Base-by-base conservation (phyloP, 2,113 vertebrate genomes). In the Apistogramma diplotaenia region DNA sequence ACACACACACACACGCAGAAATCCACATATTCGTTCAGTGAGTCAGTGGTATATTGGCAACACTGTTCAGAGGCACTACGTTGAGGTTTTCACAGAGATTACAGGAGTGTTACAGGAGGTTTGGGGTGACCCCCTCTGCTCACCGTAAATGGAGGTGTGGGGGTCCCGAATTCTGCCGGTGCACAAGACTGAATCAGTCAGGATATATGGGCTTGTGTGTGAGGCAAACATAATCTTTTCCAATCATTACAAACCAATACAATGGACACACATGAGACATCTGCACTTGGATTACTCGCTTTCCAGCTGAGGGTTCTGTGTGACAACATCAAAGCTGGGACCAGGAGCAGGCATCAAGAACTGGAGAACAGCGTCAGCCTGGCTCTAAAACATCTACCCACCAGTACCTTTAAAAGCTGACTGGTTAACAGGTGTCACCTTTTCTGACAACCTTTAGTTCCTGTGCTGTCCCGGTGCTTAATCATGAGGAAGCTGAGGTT, bases 31-130 rank as follows among this genome's bases (percentile, higher is more conserved):
- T 76, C 84, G 77, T 78, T 78, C 53, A 74, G 62, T 81, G 75
- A 78, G 83, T 87, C 79, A 80, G 84, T 85, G 87, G 82, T 73
- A 51, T 80, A 74, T 92, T 90, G 86, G 88, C 85, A 90, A 85
- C 85, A 23, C 85, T 84, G 82, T 90, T 85, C 74, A 89, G 91
- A 93, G 92, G 91, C 92, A 91, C 89, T 87, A 86, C 87, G 85
- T 81, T 91, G 87, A 88, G 88, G 89, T 82, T 85, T 88, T 88
- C 70, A 83, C 77, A 78, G 59, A 81, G 79, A 72, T 37, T 67
- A 82, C 18, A 72, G 60, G 61, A 72, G 67, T 27, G 25, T 60
- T 75, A 35, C 74, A 65, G 87, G 84, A 83, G 8, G 40, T 82
- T 15, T 51, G 56, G 27, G 67, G 59, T 33, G 7, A 29, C 78